These are phyloP conservation scores for Eurystomus gularis DNA, from an alignment of 2,113 vertebrate genomes.

Conservation along the genomic window DNA sequence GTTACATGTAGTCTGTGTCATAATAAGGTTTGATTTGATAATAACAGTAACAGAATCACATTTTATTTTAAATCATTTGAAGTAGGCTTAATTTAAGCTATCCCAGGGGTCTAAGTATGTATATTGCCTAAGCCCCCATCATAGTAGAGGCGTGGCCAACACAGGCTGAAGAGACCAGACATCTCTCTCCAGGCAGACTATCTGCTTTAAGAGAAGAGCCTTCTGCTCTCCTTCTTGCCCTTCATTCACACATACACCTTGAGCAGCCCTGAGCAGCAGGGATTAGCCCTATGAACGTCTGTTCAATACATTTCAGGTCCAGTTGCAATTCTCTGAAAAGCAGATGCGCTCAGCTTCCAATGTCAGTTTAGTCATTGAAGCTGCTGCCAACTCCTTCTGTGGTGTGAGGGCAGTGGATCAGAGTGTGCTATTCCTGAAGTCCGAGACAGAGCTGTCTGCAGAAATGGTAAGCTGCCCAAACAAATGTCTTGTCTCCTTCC, in stretches of 20 bases:
- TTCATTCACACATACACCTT: background rate
- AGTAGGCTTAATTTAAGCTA: background rate
- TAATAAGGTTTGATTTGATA: background rate
- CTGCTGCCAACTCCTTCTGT: constrained; percentile 80
- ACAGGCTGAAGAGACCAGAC: background rate
- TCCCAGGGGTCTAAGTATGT: background rate
- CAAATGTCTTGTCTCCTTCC: background rate
- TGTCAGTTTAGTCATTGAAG: constrained; percentile 70
- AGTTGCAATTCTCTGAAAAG: constrained; percentile 74
- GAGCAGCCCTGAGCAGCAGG: background rate
- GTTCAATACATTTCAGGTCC: constrained; percentile 74
- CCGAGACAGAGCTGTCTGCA: constrained; percentile 52
- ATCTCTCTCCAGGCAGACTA: background rate
- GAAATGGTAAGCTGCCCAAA: constrained; percentile 2
- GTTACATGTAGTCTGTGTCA: background rate
- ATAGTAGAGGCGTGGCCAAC: background rate
- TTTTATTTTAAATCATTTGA: background rate
- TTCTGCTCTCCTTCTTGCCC: background rate
- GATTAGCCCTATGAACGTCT: background rate
- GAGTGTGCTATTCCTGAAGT: constrained; percentile 77
- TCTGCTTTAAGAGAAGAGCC: background rate
- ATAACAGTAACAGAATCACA: background rate
- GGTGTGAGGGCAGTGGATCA: constrained; percentile 84
- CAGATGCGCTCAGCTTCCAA: constrained; percentile 70
- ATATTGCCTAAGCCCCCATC: background rate